Evolutionary conservation across 1,140 invertebrate species (phyloP).

Genomic region (Danaus melanippus): DNA sequence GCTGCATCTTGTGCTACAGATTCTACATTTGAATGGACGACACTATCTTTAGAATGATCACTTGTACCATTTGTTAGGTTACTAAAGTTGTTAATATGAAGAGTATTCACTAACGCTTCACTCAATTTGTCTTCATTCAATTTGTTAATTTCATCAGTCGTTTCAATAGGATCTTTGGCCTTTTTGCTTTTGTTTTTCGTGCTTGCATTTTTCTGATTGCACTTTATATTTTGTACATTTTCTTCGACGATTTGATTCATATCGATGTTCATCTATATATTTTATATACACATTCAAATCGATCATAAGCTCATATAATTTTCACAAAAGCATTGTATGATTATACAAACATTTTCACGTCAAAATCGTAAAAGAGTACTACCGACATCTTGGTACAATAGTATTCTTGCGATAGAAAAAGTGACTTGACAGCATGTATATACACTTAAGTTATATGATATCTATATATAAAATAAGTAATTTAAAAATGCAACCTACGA

Average conservation of each 20-base stretch:
- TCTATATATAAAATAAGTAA: slow-evolving; percentile 34
- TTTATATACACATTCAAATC: slow-evolving; percentile 62
- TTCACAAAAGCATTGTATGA: slow-evolving; percentile 41
- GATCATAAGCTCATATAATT: slow-evolving; percentile 50
- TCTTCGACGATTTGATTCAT: slow-evolving; percentile 61
- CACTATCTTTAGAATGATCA: slow-evolving; percentile 47
- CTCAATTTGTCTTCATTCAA: slow-evolving; percentile 51
- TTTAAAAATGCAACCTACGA: slow-evolving; percentile 38
- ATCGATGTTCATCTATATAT: slow-evolving; percentile 51
- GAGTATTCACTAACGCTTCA: slow-evolving; percentile 55
- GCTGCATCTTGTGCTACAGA: slow-evolving; percentile 33
- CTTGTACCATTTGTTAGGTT: slow-evolving; percentile 64
- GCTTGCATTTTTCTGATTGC: slow-evolving; percentile 51
- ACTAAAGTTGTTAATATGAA: slow-evolving; percentile 59
- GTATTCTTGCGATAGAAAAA: slow-evolving; percentile 34
- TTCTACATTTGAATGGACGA: slow-evolving; percentile 28
- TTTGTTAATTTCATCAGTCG: slow-evolving; percentile 49
- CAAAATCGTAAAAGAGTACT: slow-evolving; percentile 65
- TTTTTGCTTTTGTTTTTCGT: slow-evolving; percentile 66
- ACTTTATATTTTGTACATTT: slow-evolving; percentile 53
- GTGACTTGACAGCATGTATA: slow-evolving; percentile 25
- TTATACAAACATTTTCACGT: slow-evolving; percentile 63
- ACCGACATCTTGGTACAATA: slow-evolving; percentile 66
- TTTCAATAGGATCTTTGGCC: slow-evolving; percentile 63
- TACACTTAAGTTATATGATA: slow-evolving; percentile 30